A percentile compares a stretch with the other conserved stretches of the same genome.
Conservation (phyloP, 2,113 vertebrate species). For the Oncorhynchus clarkii region DNA sequence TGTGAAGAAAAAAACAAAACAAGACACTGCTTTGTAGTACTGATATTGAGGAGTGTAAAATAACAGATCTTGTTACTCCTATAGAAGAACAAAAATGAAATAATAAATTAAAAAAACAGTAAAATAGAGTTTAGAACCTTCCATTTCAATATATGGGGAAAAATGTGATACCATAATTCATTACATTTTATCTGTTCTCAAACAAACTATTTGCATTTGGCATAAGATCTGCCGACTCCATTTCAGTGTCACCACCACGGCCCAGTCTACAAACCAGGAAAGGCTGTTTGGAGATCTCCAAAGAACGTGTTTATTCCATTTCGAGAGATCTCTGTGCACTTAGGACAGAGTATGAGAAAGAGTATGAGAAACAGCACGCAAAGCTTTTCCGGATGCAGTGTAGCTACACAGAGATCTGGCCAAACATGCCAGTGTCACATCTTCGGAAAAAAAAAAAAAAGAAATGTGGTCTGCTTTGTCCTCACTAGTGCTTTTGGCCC, state of each 20-base stretch:
- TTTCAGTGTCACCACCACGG: slow-evolving; percentile 29
- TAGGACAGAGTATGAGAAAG: slow-evolving; percentile 20
- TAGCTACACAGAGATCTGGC: slow-evolving; percentile 38
- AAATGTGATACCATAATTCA: slow-evolving; percentile 42
- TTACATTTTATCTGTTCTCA: slow-evolving; percentile 39
- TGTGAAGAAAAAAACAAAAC: slow-evolving; percentile 48
- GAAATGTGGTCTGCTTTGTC: slow-evolving; percentile 52
- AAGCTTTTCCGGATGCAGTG: slow-evolving; percentile 51
- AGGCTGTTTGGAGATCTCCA: slow-evolving; percentile 44
- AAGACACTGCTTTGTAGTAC: slow-evolving; percentile 48
- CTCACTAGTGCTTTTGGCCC: slow-evolving; percentile 59
- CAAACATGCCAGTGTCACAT: slow-evolving; percentile 39
- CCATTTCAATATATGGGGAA: slow-evolving; percentile 52
- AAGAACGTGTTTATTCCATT: slow-evolving; percentile 39
- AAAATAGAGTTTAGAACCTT: slow-evolving; percentile 53
- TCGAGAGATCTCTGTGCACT: slow-evolving; percentile 51
- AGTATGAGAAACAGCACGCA: slow-evolving; percentile 29
- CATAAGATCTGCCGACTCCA: slow-evolving; percentile 42
- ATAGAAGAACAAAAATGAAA: slow-evolving; percentile 53
- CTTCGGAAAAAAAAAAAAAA: slow-evolving; percentile 32
- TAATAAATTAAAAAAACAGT: slow-evolving; percentile 65
- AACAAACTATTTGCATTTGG: slow-evolving; percentile 58
- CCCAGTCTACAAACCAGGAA: slow-evolving; percentile 48
- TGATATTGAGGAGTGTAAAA: slow-evolving; percentile 70
- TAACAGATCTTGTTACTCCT: slow-evolving; percentile 47